These are phyloP conservation scores for Cephus cinctus DNA, from an alignment of 1,140 invertebrate genomes.

Conservation along the genomic window DNA sequence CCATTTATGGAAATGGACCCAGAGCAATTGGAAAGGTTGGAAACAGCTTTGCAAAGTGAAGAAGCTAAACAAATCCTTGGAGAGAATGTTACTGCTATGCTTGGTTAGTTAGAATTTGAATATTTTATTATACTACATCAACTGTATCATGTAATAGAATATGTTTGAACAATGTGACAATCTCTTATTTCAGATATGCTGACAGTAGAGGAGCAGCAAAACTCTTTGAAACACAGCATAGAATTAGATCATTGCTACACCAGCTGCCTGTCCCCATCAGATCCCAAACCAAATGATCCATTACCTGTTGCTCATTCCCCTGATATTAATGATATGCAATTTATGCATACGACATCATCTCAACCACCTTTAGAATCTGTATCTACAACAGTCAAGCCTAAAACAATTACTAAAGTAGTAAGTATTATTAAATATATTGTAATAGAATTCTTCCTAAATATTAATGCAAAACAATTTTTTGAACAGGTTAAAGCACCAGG, in stretches of 20 bases:
- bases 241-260: slow-evolving; percentile 56
- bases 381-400: slow-evolving; percentile 9
- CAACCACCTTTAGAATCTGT: slow-evolving; percentile 8
- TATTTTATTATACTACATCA: too few relatives aligned
- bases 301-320: slow-evolving; percentile 39
- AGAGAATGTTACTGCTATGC: slow-evolving; percentile 59
- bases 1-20: slow-evolving; percentile 62
- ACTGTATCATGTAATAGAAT: slow-evolving; percentile 42
- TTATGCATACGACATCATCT: slow-evolving; percentile 20
- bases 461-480: background rate
- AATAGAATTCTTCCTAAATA: background rate
- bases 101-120: slow-evolving; percentile 38
- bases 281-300: slow-evolving; percentile 45
- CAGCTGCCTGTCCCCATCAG: slow-evolving; percentile 40
- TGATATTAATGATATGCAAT: slow-evolving; percentile 34
- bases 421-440: slow-evolving; percentile 1
- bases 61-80: slow-evolving; percentile 62
- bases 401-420: slow-evolving; percentile 17
- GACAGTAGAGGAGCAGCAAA: slow-evolving; percentile 51
- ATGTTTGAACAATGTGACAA: slow-evolving; percentile 33
- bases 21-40: slow-evolving; percentile 59
- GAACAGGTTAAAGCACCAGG: slow-evolving; percentile 19
- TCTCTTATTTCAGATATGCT: slow-evolving; percentile 47
- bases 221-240: slow-evolving; percentile 45
- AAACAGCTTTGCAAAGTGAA: slow-evolving; percentile 61